Conservation (phyloP, 2,797 vertebrate species). For the Mormyrops attenuatus region DNA sequence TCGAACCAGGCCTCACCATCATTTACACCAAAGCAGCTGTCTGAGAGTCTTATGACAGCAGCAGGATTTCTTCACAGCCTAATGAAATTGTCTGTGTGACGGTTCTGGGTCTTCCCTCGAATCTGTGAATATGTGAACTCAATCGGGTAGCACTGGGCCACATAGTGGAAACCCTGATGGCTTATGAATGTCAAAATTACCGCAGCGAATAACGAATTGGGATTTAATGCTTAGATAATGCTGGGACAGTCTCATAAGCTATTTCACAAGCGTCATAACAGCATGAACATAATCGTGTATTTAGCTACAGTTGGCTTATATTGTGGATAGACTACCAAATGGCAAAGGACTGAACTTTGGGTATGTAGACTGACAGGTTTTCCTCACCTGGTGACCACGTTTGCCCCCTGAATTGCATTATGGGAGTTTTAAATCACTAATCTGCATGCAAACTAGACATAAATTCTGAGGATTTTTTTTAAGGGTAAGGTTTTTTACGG, state of each 20-base stretch:
- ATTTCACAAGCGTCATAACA: neutral
- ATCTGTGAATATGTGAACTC: neutral
- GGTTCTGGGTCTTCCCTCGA: neutral
- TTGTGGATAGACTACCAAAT: neutral
- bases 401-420: neutral
- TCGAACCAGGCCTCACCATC: neutral
- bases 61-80: neutral
- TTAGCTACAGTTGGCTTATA: neutral
- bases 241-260: neutral
- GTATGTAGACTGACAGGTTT: neutral
- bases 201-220: neutral
- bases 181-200: neutral
- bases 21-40: constrained; percentile 7
- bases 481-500: too few relatives aligned
- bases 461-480: neutral
- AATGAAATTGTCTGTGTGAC: constrained; percentile 13
- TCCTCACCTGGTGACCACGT: neutral
- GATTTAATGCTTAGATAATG: neutral
- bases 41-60: neutral
- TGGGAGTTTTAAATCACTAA: neutral
- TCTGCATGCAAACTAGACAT: neutral
- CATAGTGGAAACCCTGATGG: neutral
- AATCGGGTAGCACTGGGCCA: neutral
- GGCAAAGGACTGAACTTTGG: neutral
- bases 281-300: neutral